A percentile compares a stretch with the other conserved stretches of the same genome.
phyloP scores from a whole-genome alignment of 2,113 vertebrate genomes.

The Baryphthengus martii region DNA sequence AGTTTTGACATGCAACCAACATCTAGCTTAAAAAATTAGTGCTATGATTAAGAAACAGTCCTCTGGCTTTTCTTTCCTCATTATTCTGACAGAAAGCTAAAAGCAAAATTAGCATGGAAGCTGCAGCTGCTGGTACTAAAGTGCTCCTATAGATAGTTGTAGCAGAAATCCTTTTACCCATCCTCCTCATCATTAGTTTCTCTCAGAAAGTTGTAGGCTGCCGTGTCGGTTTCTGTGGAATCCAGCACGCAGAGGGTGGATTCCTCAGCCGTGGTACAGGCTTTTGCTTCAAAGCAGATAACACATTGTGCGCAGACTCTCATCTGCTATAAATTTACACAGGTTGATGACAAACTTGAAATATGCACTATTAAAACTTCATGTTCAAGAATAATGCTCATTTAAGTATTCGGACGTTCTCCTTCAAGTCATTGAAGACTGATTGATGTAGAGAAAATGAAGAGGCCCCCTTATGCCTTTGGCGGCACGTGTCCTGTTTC shows the following conservation, averaged over 20 bases:
- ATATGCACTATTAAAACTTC: background rate
- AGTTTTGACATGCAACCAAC: background rate
- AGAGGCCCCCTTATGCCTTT: background rate
- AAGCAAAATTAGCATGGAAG: background rate
- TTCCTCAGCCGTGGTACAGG: background rate
- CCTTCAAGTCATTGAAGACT: background rate
- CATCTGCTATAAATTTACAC: background rate
- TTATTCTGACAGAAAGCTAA: background rate
- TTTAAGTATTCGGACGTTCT: background rate
- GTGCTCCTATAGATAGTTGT: background rate
- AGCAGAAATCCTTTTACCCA: background rate
- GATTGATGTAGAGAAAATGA: background rate
- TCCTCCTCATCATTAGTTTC: background rate
- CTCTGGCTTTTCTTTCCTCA: background rate
- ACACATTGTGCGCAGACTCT: fast-evolving
- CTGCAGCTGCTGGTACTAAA: background rate
- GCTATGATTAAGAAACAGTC: background rate
- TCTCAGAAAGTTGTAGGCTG: background rate
- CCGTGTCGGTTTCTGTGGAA: background rate
- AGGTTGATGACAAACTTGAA: slow-evolving; percentile 17
- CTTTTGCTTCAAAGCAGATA: background rate
- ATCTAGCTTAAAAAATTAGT: background rate
- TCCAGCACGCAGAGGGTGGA: background rate
- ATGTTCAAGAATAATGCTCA: background rate
- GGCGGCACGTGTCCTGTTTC: background rate